These are phyloP conservation scores for Cactoblastis cactorum DNA, from an alignment of 2,888 invertebrate genomes.

Conservation along the genomic window DNA sequence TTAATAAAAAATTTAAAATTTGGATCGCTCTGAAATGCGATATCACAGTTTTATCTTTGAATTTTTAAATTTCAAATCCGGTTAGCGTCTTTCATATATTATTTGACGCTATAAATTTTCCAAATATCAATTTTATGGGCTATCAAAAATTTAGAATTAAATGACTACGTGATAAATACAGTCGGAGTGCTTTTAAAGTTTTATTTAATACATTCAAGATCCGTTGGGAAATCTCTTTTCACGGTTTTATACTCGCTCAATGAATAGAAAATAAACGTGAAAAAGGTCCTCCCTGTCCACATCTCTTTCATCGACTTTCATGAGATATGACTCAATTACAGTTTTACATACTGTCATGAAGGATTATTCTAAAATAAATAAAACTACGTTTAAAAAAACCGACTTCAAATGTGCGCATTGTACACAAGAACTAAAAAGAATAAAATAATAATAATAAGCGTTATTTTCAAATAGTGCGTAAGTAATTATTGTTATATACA, in stretches of 20 bases:
- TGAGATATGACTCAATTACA: slow-evolving; percentile 8
- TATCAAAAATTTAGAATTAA: not conserved
- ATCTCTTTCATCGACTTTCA: not conserved
- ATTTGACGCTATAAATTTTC: not conserved
- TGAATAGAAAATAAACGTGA: slow-evolving; percentile 23
- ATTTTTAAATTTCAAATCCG: too few relatives aligned
- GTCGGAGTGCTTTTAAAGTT: slow-evolving; percentile 1
- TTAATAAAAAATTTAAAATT: too few relatives aligned
- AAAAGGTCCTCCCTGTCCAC: not conserved
- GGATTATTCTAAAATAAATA: not conserved
- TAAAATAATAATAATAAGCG: too few relatives aligned
- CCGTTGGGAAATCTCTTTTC: slow-evolving; percentile 32
- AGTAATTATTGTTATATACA: too few relatives aligned
- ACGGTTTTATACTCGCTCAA: slow-evolving; percentile 26
- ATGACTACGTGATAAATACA: not conserved
- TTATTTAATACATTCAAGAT: slow-evolving; percentile 9
- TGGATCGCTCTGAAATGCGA: too few relatives aligned
- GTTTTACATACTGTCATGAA: not conserved
- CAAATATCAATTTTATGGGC: not conserved
- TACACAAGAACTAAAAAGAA: too few relatives aligned
- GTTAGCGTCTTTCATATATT: too few relatives aligned
- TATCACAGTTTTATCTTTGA: too few relatives aligned
- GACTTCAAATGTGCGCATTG: too few relatives aligned
- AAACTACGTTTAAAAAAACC: not conserved
- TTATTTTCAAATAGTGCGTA: too few relatives aligned